Percentiles rank a stretch among this genome's conserved stretches.
phyloP scores from a whole-genome alignment of 2,797 vertebrate genomes.

The Novumbra hubbsi region DNA sequence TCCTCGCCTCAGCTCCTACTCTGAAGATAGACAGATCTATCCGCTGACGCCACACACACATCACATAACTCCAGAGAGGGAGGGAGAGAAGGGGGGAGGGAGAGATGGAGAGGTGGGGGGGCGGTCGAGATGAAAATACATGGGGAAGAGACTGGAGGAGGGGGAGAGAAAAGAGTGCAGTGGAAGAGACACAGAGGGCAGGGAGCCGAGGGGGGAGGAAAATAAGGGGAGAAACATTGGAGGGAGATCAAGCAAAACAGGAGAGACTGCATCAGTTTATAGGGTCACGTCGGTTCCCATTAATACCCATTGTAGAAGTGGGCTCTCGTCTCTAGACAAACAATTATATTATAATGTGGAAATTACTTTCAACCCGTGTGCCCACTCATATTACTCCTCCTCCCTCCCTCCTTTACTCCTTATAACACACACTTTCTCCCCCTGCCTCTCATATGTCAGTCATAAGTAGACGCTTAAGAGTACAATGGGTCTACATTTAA shows the following conservation, averaged over 20 bases:
- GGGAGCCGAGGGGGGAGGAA: slow-evolving; percentile 27
- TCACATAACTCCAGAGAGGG: background rate
- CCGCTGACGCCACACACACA: slow-evolving; percentile 42
- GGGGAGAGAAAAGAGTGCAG: background rate
- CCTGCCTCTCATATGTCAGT: background rate
- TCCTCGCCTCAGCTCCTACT: slow-evolving; percentile 33
- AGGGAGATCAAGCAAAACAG: no score
- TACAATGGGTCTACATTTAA: no score
- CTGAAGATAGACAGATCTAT: slow-evolving; percentile 43
- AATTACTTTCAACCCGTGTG: slow-evolving; percentile 11
- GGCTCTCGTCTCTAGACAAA: slow-evolving; percentile 34
- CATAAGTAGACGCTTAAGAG: no score
- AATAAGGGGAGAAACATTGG: slow-evolving; percentile 18
- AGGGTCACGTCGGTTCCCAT: slow-evolving; percentile 17
- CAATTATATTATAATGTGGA: slow-evolving; percentile 53
- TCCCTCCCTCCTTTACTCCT: background rate
- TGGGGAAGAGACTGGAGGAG: background rate
- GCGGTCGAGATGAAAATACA: background rate
- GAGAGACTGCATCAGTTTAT: no score
- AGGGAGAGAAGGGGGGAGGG: background rate
- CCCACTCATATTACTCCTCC: background rate
- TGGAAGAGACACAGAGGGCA: background rate
- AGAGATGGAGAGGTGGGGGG: background rate
- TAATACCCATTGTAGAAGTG: slow-evolving; percentile 26
- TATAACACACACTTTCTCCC: background rate